Percentiles rank a stretch among this genome's conserved stretches.
Evolutionary conservation across 2,888 invertebrate species (phyloP).

Genomic region (Brachypalpus laphriformis): DNA sequence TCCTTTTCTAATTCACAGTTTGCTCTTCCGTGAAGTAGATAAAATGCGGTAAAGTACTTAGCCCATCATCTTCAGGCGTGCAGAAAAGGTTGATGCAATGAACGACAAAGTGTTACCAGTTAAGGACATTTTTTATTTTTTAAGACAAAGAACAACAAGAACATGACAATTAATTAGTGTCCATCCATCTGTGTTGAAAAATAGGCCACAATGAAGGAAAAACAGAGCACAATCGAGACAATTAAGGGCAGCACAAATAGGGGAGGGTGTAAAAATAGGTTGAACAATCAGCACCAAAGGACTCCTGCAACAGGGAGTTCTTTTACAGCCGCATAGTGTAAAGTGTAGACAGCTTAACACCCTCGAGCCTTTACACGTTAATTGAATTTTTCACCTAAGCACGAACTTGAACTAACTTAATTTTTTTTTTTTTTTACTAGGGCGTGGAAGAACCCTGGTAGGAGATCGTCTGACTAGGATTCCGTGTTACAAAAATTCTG

Average conservation of each 20-base stretch:
- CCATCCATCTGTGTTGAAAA: constrained; percentile 35
- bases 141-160: neutral
- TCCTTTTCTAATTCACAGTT: neutral
- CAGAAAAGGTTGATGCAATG: constrained; percentile 39
- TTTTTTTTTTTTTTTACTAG: neutral
- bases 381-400: constrained; percentile 40
- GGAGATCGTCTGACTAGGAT: constrained; percentile 3
- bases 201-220: neutral
- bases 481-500: neutral
- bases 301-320: neutral
- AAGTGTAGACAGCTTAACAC: constrained; percentile 22
- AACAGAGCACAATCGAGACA: constrained; percentile 1
- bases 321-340: neutral
- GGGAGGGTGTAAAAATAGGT: neutral
- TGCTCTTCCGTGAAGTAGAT: constrained; percentile 10
- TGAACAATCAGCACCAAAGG: constrained; percentile 9
- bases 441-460: neutral
- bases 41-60: constrained; percentile 41
- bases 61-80: constrained; percentile 9
- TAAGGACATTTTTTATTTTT: constrained; percentile 1
- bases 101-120: constrained; percentile 23
- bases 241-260: neutral
- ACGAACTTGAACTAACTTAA: constrained; percentile 32
- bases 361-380: constrained; percentile 2
- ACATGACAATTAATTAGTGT: constrained; percentile 50